Evolutionary conservation across 2,888 invertebrate genomes (phyloP).

Genomic region (Ennomos erosarius): DNA sequence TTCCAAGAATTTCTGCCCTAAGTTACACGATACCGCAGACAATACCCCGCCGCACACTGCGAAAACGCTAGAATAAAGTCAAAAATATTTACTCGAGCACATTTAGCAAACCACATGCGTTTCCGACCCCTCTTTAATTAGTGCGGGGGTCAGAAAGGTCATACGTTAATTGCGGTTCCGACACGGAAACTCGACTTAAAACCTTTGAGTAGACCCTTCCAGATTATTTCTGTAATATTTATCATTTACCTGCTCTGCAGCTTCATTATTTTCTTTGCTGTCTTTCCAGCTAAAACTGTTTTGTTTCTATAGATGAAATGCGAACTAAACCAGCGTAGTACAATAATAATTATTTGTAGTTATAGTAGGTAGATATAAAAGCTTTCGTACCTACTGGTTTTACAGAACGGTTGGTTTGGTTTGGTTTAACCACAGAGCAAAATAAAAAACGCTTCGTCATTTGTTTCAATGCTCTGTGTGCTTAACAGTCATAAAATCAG

Average conservation of each 20-base stretch:
- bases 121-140: slow-evolving; percentile 57
- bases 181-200: slow-evolving; percentile 62
- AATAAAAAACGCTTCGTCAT: no score
- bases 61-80: slow-evolving; percentile 32
- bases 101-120: slow-evolving; percentile 42
- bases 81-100: slow-evolving; percentile 39
- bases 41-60: slow-evolving; percentile 12
- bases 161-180: slow-evolving; percentile 66
- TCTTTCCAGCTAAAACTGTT: not conserved
- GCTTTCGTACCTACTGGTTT: no score
- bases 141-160: slow-evolving; percentile 54
- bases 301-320: no score
- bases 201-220: slow-evolving; percentile 55
- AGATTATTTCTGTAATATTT: slow-evolving; percentile 63
- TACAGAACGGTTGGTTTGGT: no score
- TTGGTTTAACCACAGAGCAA: no score
- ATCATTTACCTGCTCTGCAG: slow-evolving; percentile 51
- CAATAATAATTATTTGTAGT: no score
- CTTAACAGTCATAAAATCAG: no score
- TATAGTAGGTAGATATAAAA: no score
- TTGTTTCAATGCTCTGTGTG: no score
- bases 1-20: slow-evolving; percentile 8
- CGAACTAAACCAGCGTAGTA: no score
- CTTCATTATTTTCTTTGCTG: slow-evolving; percentile 21
- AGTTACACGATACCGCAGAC: not conserved